Percentiles rank a stretch among this genome's conserved stretches.
These are phyloP conservation scores for Tiliacea citrago DNA, from an alignment of 2,888 invertebrate species.

Conservation along the genomic window DNA sequence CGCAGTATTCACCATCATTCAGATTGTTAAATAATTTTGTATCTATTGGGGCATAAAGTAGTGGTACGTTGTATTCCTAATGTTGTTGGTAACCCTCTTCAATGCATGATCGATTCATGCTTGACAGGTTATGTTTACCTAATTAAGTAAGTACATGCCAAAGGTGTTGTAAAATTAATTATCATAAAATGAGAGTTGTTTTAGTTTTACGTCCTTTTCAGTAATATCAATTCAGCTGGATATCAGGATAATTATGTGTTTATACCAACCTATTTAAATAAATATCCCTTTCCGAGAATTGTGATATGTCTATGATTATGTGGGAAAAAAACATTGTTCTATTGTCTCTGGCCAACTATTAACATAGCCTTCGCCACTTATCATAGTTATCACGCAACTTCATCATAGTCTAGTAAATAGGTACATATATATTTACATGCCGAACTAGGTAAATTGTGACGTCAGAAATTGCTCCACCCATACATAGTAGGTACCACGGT, in stretches of 20 bases:
- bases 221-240: constrained; percentile 23
- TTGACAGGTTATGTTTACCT: constrained; percentile 23
- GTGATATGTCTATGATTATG: constrained; percentile 80
- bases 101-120: constrained; percentile 4
- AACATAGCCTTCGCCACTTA: constrained; percentile 80
- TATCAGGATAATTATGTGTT: constrained; percentile 29
- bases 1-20: neutral
- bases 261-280: constrained; percentile 53
- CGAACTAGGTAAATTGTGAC: constrained; percentile 37
- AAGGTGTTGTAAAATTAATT: constrained; percentile 41
- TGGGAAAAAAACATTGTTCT: constrained; percentile 88
- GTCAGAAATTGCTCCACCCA: constrained; percentile 37
- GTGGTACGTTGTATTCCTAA: constrained; percentile 4
- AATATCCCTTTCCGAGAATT: constrained; percentile 78
- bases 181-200: constrained; percentile 26
- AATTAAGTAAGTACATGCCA: neutral
- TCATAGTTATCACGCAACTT: constrained; percentile 83
- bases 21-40: neutral
- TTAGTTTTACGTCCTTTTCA: constrained; percentile 29
- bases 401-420: constrained; percentile 63
- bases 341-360: constrained; percentile 85
- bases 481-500: neutral
- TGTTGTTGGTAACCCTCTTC: neutral
- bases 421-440: constrained; percentile 30
- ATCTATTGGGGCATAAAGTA: neutral